Base-by-base conservation (phyloP, 2,888 invertebrate species). In the Cataglyphis livida region DNA sequence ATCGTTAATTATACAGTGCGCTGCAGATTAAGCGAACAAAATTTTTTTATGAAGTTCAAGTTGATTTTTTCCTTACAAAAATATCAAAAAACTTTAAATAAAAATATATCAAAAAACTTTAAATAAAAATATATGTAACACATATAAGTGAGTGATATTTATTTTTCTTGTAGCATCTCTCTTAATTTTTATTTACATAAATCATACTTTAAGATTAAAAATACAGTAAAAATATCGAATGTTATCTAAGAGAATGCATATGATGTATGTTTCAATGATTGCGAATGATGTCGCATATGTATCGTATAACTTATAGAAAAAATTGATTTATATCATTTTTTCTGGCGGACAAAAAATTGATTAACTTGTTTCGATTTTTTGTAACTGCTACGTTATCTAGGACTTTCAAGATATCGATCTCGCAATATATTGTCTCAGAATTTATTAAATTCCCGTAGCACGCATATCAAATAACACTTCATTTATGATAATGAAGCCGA, bases 401-500 rank as follows among this genome's bases (percentile, higher is more conserved):
- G 10, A 54, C 25, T 28, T 57, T 44, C n/a, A 51, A 68, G 35
- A 51, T 70, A 41, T 81, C 73, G 38, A 62, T 57, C 51, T 21
- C 57, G 7, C 38, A 21, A 28, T 25, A 68, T 61, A 28, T 48
- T 10, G 28, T 64, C n/a, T 51, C 48, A 38, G 18, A 9, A 28
- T 71, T 78, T 79, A 78, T 87, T 82, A 68, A 84, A 62, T 79
- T 73, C 75, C 61, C 73, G 59, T 62, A 64, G 61, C 70, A 38
- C 62, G 59, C 15, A 54, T 66, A 81, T 76, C 79, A 71, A 75
- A 83, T 71, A 83, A 86, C 78, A 61, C 54, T 70, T 81, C 25
- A 81, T 79, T 85, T 84, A 84, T 84, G 87, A 82, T 89, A 85
- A 88, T 87, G 41, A 81, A 57, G 38, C 59, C 73, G 32, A 65